These are phyloP conservation scores for Vultur gryphus DNA, from an alignment of 2,797 vertebrate genomes.

Conservation along the genomic window DNA sequence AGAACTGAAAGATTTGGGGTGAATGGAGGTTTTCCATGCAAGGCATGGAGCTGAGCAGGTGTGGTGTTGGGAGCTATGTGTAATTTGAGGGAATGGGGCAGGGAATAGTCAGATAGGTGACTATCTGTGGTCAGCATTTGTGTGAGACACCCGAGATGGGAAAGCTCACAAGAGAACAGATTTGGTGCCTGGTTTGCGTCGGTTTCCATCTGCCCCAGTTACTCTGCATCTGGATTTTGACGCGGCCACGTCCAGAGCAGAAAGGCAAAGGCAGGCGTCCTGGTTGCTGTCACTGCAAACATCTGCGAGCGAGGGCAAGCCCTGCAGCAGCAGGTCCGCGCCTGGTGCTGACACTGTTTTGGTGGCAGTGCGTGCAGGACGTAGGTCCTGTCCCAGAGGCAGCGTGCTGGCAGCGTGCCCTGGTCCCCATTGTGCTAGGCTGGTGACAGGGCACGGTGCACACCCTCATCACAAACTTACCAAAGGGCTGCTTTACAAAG, in stretches of 20 bases:
- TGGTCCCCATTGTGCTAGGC: background rate
- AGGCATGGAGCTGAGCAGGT: background rate
- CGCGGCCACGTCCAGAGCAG: accelerated
- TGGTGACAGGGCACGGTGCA: background rate
- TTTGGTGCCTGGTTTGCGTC: background rate
- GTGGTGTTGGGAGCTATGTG: too few relatives aligned
- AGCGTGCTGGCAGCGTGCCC: accelerated
- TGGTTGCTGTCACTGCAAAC: background rate
- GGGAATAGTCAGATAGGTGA: background rate
- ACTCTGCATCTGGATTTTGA: background rate
- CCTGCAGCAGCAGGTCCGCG: background rate
- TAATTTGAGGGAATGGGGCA: background rate
- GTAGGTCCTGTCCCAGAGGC: background rate
- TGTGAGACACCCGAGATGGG: background rate
- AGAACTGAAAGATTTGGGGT: background rate
- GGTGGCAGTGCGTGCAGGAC: accelerated
- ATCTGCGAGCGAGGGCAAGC: accelerated
- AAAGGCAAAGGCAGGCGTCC: background rate
- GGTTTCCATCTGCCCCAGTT: background rate
- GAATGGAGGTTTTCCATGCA: background rate
- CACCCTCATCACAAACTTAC: background rate
- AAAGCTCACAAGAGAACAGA: background rate
- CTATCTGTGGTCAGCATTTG: background rate
- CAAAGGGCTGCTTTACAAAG: background rate
- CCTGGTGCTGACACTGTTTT: background rate